Evolutionary conservation across 2,113 vertebrate species (phyloP), one percentile per base, ranked within the genome.

Genomic region (Smithornis capensis): DNA sequence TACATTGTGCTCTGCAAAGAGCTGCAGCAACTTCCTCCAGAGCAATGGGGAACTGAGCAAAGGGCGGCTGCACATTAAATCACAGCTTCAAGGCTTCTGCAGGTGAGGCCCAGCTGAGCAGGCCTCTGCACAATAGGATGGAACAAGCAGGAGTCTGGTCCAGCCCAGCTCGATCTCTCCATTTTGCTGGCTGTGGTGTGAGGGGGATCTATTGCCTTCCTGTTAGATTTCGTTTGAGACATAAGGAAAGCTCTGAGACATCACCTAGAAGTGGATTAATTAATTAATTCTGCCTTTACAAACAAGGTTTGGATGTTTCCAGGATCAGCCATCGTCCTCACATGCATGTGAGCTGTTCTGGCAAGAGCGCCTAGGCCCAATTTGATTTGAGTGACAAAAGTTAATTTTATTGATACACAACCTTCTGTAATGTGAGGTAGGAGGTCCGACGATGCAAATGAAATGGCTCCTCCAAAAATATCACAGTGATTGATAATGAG

Each of bases 331-430:
- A 0, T 37, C 28, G 83, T 92, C 85, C 60, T 64, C 16, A 62
- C 73, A 50, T 0, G 2, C 56, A 81, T 70, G n/a, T 81, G 76
- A 78, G 59, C 69, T 87, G 25, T 87, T 85, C 87, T 90, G 93
- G 90, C 87, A 97, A 60, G 67, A 89, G 21, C 12, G 24, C 57
- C 80, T 93, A 83, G 88, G 73, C 83, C 76, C 92, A 35, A 87
- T 92, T 96, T 95, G 94, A 73, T 93, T 92, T 90, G 94, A 96
- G 88, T 93, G 94, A 96, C 94, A 95, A 92, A 96, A 96, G 93
- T 95, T 95, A 96, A 95, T 96, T 96, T 94, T 95, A 73, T 93
- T 95, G 95, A 96, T 93, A 80, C 4, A 1, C 80, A 95, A 88
- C 93, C 92, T 97, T 97, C 95, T 97, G 94, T 87, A 93, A 96